These are phyloP conservation scores for Drosophila multiciliata DNA, from an alignment of 2,888 invertebrate genomes.

Conservation along the genomic window DNA sequence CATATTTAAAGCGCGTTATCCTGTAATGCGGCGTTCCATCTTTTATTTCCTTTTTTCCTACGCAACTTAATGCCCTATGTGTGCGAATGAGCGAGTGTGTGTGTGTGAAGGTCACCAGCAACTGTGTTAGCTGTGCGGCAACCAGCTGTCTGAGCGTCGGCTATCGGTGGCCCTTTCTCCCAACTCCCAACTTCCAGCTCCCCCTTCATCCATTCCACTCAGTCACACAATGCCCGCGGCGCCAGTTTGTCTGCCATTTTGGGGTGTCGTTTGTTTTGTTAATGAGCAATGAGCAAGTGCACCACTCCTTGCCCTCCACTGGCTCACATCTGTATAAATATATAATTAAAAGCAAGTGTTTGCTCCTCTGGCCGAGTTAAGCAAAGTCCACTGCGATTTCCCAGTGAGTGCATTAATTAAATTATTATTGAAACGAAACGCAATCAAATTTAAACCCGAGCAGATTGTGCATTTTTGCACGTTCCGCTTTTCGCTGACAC, in stretches of 20 bases:
- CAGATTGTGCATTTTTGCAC: constrained; percentile 44
- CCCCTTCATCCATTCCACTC: not conserved
- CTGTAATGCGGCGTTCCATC: constrained; percentile 59
- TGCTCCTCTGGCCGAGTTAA: constrained; percentile 43
- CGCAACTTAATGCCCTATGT: constrained; percentile 39
- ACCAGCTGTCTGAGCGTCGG: constrained; percentile 49
- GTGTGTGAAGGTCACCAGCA: constrained; percentile 49
- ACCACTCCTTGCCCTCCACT: not conserved
- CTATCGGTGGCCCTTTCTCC: constrained; percentile 3
- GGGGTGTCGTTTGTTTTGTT: constrained; percentile 59
- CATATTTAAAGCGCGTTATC: constrained; percentile 72
- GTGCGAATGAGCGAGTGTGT: constrained; percentile 7
- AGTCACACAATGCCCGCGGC: constrained; percentile 31
- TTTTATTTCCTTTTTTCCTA: constrained; percentile 43
- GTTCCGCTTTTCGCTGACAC: constrained; percentile 39
- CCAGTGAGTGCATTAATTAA: constrained; percentile 15
- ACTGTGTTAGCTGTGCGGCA: constrained; percentile 30
- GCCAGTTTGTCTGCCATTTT: constrained; percentile 53
- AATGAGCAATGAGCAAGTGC: constrained; percentile 61
- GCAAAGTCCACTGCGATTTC: constrained; percentile 2
- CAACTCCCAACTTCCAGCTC: not conserved
- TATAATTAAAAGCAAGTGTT: constrained; percentile 57
- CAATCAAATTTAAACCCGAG: constrained; percentile 13
- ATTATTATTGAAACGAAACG: constrained; percentile 32
- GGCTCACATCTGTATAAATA: constrained; percentile 39